Evolutionary conservation across 2,113 vertebrate species (phyloP), one percentile per base, ranked within the genome.

Genomic region (Electrona antarctica): DNA sequence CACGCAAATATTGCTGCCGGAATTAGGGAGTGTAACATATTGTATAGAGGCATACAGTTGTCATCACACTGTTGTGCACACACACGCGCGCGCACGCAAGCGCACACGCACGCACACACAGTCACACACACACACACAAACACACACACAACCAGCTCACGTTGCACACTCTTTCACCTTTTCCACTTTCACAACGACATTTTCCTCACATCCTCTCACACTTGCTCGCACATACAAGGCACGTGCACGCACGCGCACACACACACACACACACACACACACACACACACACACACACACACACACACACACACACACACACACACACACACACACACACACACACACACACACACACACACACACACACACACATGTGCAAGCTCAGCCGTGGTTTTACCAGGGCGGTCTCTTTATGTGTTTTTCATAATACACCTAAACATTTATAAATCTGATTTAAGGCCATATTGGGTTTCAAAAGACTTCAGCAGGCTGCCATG

Each of bases 401-500:
- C 67, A 41, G 62, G 65, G 45, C 54, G 28, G 81, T 28, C 76
- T 65, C 76, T 15, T 1, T 87, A 89, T 90, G 90, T 93, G 91
- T 90, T 93, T 93, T 91, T 93, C 86, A 91, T 94, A 93, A 93
- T 85, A 83, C 89, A 91, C 89, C 90, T 92, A 94, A 94, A 94
- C 93, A 94, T 94, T 93, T 94, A 92, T 91, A 93, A 94, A 94
- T 94, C 91, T 90, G 88, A 93, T 93, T 94, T 93, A 92, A 92
- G 88, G 87, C 79, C 81, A 84, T 94, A 93, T 93, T 91, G 90
- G 80, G 90, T 94, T 94, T 93, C 93, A 94, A 93, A 93, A 87
- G 88, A 76, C 77, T 88, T 90, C 88, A 84, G 69, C 76, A 60
- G 71, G 82, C 83, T 83, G 84, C 81, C 84, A 85, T 83, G 84